phyloP scores from a whole-genome alignment of 2,888 invertebrate genomes.

The Hypomecis punctinalis region DNA sequence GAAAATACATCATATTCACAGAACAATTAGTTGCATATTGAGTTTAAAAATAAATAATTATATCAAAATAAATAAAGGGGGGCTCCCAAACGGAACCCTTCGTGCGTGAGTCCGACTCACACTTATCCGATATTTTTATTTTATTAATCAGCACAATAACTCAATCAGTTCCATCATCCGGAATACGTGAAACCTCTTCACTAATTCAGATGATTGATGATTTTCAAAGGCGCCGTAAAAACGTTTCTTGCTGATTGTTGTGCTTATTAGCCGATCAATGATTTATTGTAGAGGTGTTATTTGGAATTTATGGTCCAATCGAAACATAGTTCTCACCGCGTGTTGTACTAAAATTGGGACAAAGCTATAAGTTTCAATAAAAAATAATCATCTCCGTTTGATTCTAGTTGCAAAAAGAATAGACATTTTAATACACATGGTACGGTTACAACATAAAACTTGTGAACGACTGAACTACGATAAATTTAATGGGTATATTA shows the following conservation, averaged over 20 bases:
- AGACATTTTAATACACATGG: too few species aligned
- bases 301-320: slow-evolving; percentile 11
- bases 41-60: too few species aligned
- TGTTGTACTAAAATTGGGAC: slow-evolving; percentile 3
- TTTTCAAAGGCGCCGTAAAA: slow-evolving; percentile 33
- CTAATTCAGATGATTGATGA: slow-evolving; percentile 20
- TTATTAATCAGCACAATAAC: neutral
- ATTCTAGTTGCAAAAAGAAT: neutral
- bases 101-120: too few species aligned
- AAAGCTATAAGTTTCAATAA: slow-evolving; percentile 1
- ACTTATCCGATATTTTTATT: too few species aligned
- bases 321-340: slow-evolving; percentile 13
- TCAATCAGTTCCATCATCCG: neutral
- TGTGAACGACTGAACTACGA: too few species aligned
- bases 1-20: too few species aligned
- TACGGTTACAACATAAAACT: too few species aligned
- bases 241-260: slow-evolving; percentile 34
- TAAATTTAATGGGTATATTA: too few species aligned
- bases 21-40: too few species aligned
- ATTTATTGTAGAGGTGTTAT: slow-evolving; percentile 18
- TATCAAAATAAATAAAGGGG: too few species aligned
- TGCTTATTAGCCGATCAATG: slow-evolving; percentile 24
- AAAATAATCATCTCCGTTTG: neutral
- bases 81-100: too few species aligned
- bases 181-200: slow-evolving; percentile 1